Conservation (phyloP, 2,888 invertebrate species). For the Calliphora vomitoria region DNA sequence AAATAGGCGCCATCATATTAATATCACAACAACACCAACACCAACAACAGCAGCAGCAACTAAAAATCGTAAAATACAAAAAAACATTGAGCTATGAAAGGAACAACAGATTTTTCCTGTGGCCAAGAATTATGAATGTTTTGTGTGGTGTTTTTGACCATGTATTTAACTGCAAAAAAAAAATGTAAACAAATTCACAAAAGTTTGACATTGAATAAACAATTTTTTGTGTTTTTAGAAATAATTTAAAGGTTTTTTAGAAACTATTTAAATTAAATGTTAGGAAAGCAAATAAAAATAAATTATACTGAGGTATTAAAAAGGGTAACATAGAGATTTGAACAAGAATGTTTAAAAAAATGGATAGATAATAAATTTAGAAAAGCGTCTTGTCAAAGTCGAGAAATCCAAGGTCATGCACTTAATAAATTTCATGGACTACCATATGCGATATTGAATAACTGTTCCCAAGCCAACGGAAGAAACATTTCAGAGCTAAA, state of each 20-base stretch:
- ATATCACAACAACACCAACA: constrained; percentile 15
- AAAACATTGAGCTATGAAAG: constrained; percentile 28
- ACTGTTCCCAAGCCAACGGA: too few relatives aligned
- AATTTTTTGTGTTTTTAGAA: not conserved
- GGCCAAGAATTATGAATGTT: constrained; percentile 57
- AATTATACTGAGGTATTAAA: too few relatives aligned
- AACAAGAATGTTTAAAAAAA: too few relatives aligned
- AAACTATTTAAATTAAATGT: too few relatives aligned
- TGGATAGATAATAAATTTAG: too few relatives aligned
- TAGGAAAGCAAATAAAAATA: too few relatives aligned
- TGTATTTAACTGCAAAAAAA: not conserved
- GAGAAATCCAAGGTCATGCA: too few relatives aligned
- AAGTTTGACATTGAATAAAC: constrained; percentile 32
- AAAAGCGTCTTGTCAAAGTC: too few relatives aligned
- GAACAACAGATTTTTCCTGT: constrained; percentile 45
- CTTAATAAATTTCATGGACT: too few relatives aligned
- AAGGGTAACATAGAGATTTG: too few relatives aligned
- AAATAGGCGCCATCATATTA: constrained; percentile 67
- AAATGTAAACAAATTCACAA: not conserved
- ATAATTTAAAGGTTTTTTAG: not conserved
- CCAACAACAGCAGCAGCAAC: not conserved
- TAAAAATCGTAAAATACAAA: constrained; percentile 8
- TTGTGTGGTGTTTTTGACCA: constrained; percentile 29
- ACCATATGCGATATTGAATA: too few relatives aligned
- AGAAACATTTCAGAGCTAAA: too few relatives aligned